Evolutionary conservation across 2,797 vertebrate species (phyloP).

Genomic region (Monodelphis domestica): DNA sequence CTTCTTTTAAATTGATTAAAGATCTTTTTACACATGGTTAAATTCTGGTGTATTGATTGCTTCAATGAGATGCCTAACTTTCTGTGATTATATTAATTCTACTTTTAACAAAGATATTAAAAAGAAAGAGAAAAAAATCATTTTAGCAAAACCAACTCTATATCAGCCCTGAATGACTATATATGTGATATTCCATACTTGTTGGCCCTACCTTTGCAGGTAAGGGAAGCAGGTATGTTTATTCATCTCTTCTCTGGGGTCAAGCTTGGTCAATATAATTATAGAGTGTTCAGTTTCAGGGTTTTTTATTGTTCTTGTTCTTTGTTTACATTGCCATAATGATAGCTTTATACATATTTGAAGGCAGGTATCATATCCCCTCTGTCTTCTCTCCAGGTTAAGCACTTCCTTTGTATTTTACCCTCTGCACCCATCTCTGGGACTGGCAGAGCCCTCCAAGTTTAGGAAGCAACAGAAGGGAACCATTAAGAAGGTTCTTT

Average conservation of each 20-base stretch:
- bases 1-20: neutral
- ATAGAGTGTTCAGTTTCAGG: neutral
- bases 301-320: neutral
- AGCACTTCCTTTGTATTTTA: neutral
- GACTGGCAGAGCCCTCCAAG: neutral
- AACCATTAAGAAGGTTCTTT: neutral
- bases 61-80: neutral
- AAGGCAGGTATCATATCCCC: neutral
- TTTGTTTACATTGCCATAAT: neutral
- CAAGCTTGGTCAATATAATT: neutral
- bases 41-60: neutral
- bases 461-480: neutral
- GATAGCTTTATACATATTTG: neutral
- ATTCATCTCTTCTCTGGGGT: neutral
- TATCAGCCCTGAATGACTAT: neutral
- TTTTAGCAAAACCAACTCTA: neutral
- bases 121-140: neutral
- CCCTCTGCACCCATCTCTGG: neutral
- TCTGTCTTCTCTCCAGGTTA: neutral
- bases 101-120: neutral
- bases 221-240: neutral
- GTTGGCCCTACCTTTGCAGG: neutral
- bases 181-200: neutral
- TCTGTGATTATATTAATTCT: neutral
- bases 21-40: neutral